A percentile compares a stretch with the other conserved stretches of the same genome.
Conservation (phyloP, 1,140 invertebrate species). For the Dinoponera quadriceps region DNA sequence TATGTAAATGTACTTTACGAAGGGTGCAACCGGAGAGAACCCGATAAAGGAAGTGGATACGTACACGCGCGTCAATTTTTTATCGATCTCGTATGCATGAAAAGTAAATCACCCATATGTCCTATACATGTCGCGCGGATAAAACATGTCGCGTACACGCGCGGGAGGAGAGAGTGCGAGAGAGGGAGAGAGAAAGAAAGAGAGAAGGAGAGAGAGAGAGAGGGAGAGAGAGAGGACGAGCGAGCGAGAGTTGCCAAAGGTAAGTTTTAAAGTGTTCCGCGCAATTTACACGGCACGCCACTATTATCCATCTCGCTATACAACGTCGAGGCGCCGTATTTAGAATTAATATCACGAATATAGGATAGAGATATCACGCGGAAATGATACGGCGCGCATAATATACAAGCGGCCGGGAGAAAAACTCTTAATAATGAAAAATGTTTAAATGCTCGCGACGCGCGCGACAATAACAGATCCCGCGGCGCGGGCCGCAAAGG, state of each 20-base stretch:
- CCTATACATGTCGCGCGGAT: slow-evolving; percentile 47
- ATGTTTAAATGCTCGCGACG: slow-evolving; percentile 65
- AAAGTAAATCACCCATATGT: slow-evolving; percentile 68
- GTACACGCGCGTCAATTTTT: slow-evolving; percentile 66
- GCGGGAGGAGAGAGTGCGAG: neutral
- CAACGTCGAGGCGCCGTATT: slow-evolving; percentile 21
- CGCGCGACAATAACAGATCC: slow-evolving; percentile 45
- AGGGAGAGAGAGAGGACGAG: neutral
- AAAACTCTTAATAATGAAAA: slow-evolving; percentile 72
- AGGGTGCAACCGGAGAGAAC: slow-evolving; percentile 62
- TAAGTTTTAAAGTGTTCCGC: slow-evolving; percentile 48
- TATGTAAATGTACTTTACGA: slow-evolving; percentile 65
- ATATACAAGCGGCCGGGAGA: slow-evolving; percentile 27
- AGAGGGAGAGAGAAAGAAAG: too few species aligned
- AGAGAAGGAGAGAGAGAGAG: neutral
- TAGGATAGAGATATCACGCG: slow-evolving; percentile 45
- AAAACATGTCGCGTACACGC: slow-evolving; percentile 25
- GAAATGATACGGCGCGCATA: slow-evolving; percentile 38
- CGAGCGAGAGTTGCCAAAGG: slow-evolving; percentile 31
- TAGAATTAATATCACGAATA: slow-evolving; percentile 51
- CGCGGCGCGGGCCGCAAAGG: slow-evolving; percentile 48
- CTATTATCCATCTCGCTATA: neutral
- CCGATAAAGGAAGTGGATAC: slow-evolving; percentile 59
- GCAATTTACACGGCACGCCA: slow-evolving; percentile 26
- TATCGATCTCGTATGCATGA: slow-evolving; percentile 72